A percentile compares a stretch with the other conserved stretches of the same genome.
phyloP scores from a whole-genome alignment of 2,888 invertebrate genomes.

The Biston betularia region DNA sequence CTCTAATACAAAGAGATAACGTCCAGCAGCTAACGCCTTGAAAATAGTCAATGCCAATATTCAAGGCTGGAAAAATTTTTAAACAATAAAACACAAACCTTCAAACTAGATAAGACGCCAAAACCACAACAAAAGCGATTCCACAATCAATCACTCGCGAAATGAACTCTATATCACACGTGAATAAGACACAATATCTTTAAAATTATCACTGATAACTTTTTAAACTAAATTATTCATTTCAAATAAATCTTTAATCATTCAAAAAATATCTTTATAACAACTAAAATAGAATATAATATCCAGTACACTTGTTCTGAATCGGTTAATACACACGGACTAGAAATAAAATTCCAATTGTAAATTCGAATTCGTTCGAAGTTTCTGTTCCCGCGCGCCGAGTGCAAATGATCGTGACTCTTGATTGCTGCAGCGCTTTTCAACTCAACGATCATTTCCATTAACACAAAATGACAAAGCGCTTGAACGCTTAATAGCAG shows the following conservation, averaged over 20 bases:
- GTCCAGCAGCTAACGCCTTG: not conserved
- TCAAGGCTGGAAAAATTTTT: conserved; percentile 1
- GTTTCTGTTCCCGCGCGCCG: conserved; percentile 46
- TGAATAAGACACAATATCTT: conserved; percentile 13
- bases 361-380: conserved; percentile 16
- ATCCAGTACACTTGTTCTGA: not conserved
- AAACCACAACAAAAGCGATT: conserved; percentile 31
- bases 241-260: not conserved
- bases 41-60: not conserved
- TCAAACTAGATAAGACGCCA: conserved; percentile 31
- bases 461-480: conserved; percentile 20
- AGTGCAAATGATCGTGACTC: conserved; percentile 49
- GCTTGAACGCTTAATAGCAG: conserved; percentile 26
- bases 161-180: conserved; percentile 10
- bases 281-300: not conserved
- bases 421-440: conserved; percentile 27
- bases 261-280: conserved; percentile 12
- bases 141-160: not conserved
- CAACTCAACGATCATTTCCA: not conserved
- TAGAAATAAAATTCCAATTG: conserved; percentile 29
- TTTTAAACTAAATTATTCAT: not conserved
- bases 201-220: conserved; percentile 3
- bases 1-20: not conserved
- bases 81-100: conserved; percentile 21
- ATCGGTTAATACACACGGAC: not conserved